Percentiles rank a stretch among this genome's conserved stretches.
These are phyloP conservation scores for Brachionus asplanchnoidis DNA, from an alignment of 1,140 invertebrate genomes.

Conservation along the genomic window DNA sequence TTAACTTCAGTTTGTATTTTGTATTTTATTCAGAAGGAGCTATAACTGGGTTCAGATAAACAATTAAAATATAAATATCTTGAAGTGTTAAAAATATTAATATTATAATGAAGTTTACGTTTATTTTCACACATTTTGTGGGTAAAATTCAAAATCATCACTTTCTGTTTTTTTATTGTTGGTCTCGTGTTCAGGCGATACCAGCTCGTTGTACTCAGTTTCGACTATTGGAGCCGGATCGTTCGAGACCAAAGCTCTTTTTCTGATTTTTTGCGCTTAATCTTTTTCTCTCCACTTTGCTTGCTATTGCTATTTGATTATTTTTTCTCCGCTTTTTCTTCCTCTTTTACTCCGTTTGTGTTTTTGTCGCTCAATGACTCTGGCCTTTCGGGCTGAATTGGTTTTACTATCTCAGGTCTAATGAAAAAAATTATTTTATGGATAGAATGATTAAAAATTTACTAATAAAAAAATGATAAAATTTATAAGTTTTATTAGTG, in stretches of 20 bases:
- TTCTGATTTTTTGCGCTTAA: neutral
- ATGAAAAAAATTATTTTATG: neutral
- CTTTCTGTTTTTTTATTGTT: neutral
- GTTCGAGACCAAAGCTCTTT: neutral
- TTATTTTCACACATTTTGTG: no score
- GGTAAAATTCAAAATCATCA: slow-evolving; percentile 40
- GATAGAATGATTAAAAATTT: no score
- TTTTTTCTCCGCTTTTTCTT: neutral
- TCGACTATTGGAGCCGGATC: neutral
- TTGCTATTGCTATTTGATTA: slow-evolving; percentile 17
- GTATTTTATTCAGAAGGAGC: no score
- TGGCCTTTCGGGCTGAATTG: neutral
- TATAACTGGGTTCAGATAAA: no score
- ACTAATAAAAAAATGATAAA: no score
- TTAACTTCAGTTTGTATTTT: no score
- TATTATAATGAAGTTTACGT: no score
- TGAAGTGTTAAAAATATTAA: no score
- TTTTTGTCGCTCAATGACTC: neutral
- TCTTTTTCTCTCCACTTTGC: neutral
- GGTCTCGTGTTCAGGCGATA: slow-evolving; percentile 9
- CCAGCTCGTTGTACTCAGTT: slow-evolving; percentile 14
- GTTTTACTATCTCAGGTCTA: neutral
- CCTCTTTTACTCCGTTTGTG: neutral
- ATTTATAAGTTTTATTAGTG: no score
- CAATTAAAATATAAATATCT: no score